Base-by-base conservation (phyloP, 1,140 invertebrate species). In the Chrysopa pallens region DNA sequence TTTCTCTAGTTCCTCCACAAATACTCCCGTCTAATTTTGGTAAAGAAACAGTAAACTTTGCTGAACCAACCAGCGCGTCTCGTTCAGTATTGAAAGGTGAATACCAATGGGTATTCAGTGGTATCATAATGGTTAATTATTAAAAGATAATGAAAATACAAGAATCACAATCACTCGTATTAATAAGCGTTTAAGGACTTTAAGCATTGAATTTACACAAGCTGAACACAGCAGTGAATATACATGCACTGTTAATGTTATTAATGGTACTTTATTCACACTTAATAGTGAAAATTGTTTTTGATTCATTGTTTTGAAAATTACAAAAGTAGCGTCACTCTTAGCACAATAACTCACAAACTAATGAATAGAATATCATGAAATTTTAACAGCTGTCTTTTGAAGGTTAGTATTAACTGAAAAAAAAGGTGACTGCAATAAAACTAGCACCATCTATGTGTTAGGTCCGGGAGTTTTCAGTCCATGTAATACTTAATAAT, bases 51-150 rank as follows among this genome's bases (percentile, higher is more conserved):
- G 69, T 70, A 6, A 80, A 80, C 58, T 76, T 75, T 33, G 81
- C 78, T 31, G 78, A 82, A 45, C 71, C 70, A 50, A 72, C 72
- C 36, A 75, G 78, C 48, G 69, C 78, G 35, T 74, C 74, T 50
- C 86, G 82, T 57, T 66, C 75, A 44, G 75, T 83, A 29, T 73
- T 73, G 12, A 80, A 82, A 54, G 84, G 84, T 33, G 83, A 85
- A 54, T 63, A 48, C 80, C 81, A 6, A 61, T 84, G 41, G 74
- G 71, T 38, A 78, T 84, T 48, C 66, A 63, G 14, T 87, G 81
- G 82, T 74, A 69, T 36, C 74, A 83, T 52, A 78, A 73, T 53
- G 59, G 61, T 5, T 39, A 60, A 36, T 48, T 48, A 17, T 45
- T 65, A 23, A 48, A 17, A 14, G 35, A 13, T 13, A 42, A 60